phyloP scores from a whole-genome alignment of 1,140 invertebrate genomes.

The fruit fly (Drosophila melanogaster) region DNA sequence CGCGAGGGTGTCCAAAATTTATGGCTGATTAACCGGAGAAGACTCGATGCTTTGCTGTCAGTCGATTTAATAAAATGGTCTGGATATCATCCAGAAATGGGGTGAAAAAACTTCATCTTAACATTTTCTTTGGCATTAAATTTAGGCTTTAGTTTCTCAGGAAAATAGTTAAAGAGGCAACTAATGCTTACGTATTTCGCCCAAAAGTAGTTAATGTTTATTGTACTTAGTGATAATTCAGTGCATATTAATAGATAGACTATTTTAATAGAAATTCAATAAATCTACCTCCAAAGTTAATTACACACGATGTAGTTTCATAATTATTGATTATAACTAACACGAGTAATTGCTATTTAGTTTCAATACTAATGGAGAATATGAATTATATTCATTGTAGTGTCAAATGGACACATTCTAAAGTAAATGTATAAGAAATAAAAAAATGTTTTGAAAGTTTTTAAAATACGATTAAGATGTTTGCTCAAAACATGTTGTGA shows the following conservation, averaged over 20 bases:
- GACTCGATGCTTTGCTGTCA: slow-evolving; percentile 5
- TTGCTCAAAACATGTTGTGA: background rate
- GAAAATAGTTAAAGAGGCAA: background rate
- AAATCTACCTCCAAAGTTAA: no score
- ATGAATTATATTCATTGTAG: no score
- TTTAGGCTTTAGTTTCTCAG: slow-evolving; percentile 3
- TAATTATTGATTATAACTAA: no score
- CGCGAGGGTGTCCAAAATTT: slow-evolving; percentile 39
- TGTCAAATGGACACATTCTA: no score
- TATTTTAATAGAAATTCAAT: background rate
- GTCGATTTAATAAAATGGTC: slow-evolving; percentile 12
- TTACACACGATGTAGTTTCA: no score
- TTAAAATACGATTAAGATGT: no score
- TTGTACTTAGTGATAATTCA: background rate
- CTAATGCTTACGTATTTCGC: background rate
- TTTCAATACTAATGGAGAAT: no score
- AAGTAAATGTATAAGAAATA: no score
- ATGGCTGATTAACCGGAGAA: slow-evolving; percentile 41
- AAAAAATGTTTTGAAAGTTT: no score
- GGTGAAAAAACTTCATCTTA: background rate
- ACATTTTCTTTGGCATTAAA: background rate
- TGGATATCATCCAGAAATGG: background rate
- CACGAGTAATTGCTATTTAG: no score
- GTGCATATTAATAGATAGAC: no score
- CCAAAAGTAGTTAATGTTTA: background rate